Conservation (phyloP, 1,140 invertebrate species). For the Ceratina australensis region DNA sequence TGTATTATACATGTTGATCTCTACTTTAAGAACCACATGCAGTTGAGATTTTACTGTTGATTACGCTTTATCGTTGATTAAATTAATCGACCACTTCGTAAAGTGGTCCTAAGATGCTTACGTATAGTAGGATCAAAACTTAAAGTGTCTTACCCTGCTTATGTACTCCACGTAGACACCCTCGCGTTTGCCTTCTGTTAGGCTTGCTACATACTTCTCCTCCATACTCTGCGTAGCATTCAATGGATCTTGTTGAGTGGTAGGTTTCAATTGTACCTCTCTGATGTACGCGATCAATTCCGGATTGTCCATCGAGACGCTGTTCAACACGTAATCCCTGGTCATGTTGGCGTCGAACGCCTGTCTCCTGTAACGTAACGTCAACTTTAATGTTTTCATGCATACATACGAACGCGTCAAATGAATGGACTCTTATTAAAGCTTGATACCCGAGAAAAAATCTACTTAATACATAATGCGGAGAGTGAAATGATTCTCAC, state of each 20-base stretch:
- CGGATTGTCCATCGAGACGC: slow-evolving; percentile 86
- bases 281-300: slow-evolving; percentile 86
- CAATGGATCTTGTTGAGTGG: slow-evolving; percentile 72
- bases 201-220: slow-evolving; percentile 75
- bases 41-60: too few relatives aligned
- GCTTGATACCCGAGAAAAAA: neutral
- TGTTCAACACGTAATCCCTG: slow-evolving; percentile 85
- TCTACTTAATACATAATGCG: neutral
- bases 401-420: too few relatives aligned
- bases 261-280: slow-evolving; percentile 81
- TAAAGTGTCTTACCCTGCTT: slow-evolving; percentile 71
- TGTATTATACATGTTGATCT: too few relatives aligned
- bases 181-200: slow-evolving; percentile 78
- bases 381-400: slow-evolving; percentile 3
- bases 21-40: too few relatives aligned
- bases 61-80: too few relatives aligned
- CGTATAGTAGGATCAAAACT: neutral
- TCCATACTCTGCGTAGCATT: slow-evolving; percentile 76
- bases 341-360: slow-evolving; percentile 83
- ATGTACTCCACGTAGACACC: slow-evolving; percentile 81
- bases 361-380: slow-evolving; percentile 69
- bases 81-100: neutral
- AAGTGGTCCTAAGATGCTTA: neutral
- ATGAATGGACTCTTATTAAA: too few relatives aligned
- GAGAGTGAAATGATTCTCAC: neutral